Conservation (phyloP, 2,888 invertebrate genomes). For the Dusona sp. region DNA sequence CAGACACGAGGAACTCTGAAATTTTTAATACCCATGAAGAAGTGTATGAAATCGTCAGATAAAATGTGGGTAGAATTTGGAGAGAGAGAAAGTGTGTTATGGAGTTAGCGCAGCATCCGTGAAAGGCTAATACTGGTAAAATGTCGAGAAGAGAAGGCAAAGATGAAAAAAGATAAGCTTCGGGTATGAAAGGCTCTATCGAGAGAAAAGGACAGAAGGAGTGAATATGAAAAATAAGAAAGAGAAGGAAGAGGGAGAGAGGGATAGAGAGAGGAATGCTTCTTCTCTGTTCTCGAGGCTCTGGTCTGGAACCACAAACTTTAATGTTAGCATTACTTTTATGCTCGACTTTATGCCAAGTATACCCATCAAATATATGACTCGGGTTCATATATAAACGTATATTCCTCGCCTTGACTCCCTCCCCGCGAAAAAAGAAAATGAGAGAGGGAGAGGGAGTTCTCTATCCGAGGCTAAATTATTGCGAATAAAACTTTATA, state of each 20-base stretch:
- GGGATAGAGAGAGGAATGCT: constrained; percentile 57
- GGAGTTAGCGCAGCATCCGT: constrained; percentile 46
- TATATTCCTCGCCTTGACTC: constrained; percentile 45
- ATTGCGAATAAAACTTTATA: constrained; percentile 85
- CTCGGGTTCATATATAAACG: constrained; percentile 74
- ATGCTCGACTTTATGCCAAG: constrained; percentile 85
- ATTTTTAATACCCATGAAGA: neutral
- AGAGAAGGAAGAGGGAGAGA: constrained; percentile 47
- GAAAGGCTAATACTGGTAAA: constrained; percentile 45
- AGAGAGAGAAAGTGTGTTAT: constrained; percentile 14
- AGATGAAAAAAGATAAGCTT: constrained; percentile 1
- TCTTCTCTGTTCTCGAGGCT: constrained; percentile 72
- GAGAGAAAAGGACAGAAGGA: constrained; percentile 14
- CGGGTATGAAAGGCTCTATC: constrained; percentile 7
- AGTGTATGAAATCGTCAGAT: constrained; percentile 23
- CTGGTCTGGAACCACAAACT: constrained; percentile 84
- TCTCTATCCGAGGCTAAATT: constrained; percentile 74
- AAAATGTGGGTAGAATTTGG: constrained; percentile 22
- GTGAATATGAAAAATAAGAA: constrained; percentile 52
- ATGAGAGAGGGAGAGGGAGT: constrained; percentile 30
- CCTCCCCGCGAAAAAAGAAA: constrained; percentile 13
- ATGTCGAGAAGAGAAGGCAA: constrained; percentile 14
- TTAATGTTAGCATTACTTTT: constrained; percentile 85
- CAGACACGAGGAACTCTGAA: neutral
- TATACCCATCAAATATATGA: constrained; percentile 84